phyloP scores from a whole-genome alignment of 2,113 vertebrate genomes.

The Mustela nigripes region DNA sequence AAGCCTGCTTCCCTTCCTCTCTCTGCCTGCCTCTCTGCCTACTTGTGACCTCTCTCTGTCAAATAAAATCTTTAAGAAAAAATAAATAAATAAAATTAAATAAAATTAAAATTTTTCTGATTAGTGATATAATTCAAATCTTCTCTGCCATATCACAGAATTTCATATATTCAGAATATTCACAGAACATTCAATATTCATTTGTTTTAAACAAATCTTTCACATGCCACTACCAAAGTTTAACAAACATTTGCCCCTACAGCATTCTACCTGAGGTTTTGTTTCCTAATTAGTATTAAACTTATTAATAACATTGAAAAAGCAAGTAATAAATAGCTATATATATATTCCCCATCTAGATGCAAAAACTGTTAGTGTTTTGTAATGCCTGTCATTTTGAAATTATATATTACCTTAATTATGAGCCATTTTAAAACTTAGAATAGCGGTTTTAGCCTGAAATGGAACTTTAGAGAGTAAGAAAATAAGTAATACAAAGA shows the following conservation, averaged over 20 bases:
- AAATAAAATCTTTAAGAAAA: no score
- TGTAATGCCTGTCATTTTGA: not conserved
- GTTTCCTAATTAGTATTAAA: not conserved
- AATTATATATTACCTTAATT: slow-evolving; percentile 35
- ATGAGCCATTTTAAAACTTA: not conserved
- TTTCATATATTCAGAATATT: not conserved
- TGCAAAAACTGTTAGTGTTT: not conserved
- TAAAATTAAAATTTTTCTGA: slow-evolving; percentile 2
- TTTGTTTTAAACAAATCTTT: not conserved
- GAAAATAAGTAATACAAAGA: not conserved
- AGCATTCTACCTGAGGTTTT: slow-evolving; percentile 5
- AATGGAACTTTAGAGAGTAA: not conserved
- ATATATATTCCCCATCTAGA: not conserved
- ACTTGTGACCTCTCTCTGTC: no score
- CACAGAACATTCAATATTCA: not conserved
- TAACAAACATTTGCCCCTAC: not conserved
- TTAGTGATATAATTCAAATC: not conserved
- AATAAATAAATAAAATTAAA: no score
- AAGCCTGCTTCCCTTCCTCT: no score
- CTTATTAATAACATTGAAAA: not conserved
- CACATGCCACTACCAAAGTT: not conserved
- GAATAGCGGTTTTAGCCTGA: not conserved
- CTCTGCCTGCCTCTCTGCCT: no score
- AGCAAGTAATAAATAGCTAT: not conserved
- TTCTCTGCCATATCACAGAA: not conserved